Conservation (phyloP, 2,113 vertebrate species). For the Chunga burmeisteri region DNA sequence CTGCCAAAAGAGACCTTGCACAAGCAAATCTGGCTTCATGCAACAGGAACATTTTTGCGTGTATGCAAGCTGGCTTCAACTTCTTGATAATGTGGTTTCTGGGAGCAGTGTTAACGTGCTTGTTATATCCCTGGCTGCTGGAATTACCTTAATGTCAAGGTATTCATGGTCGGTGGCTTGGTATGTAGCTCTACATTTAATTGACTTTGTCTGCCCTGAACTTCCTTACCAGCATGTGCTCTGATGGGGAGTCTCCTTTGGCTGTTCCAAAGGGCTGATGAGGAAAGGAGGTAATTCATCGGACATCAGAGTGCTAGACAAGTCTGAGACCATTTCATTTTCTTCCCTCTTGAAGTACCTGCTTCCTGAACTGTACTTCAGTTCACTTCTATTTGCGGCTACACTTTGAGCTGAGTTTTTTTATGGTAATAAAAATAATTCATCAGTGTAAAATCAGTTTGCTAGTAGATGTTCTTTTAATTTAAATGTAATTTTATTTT, state of each 20-base stretch:
- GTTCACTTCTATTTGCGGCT: background rate
- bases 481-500: background rate
- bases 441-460: background rate
- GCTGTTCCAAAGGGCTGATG: background rate
- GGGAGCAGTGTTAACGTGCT: conserved; percentile 20
- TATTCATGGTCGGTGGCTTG: conserved; percentile 8
- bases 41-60: conserved; percentile 8
- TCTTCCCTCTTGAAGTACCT: background rate
- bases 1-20: conserved; percentile 44
- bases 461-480: background rate
- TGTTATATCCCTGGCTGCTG: conserved; percentile 35
- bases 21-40: conserved; percentile 49
- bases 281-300: background rate
- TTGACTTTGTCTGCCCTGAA: conserved; percentile 6
- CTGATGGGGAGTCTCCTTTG: background rate
- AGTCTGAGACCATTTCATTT: background rate
- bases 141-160: conserved; percentile 41
- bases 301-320: background rate
- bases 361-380: background rate
- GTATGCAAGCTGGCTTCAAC: background rate
- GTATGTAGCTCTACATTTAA: conserved; percentile 4
- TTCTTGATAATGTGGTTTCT: conserved; percentile 1
- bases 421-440: background rate
- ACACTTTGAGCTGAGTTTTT: background rate
- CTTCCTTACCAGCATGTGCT: background rate